These are phyloP conservation scores for Dynastes hyllus DNA, from an alignment of 2,888 invertebrate species.

Conservation along the genomic window DNA sequence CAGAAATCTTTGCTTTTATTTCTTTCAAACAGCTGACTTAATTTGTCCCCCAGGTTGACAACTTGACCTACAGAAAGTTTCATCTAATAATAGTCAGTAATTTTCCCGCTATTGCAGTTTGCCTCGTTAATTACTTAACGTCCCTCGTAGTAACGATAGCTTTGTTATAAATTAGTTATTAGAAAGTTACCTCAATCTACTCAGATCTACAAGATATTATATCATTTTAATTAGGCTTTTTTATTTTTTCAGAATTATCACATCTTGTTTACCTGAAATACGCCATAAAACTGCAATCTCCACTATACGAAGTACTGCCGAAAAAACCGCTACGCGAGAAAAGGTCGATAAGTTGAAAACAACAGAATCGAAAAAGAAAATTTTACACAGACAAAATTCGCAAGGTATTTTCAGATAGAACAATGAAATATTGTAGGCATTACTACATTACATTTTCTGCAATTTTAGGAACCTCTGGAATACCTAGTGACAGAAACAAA, in stretches of 20 bases:
- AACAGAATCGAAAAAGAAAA: constrained; percentile 32
- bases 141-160: no score
- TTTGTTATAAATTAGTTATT: no score
- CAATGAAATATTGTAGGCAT: background rate
- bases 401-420: constrained; percentile 29
- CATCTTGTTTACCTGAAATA: constrained; percentile 68
- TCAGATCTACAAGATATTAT: no score
- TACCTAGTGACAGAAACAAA: constrained; percentile 56
- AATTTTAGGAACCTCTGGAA: constrained; percentile 53
- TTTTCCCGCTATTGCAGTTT: no score
- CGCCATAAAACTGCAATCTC: constrained; percentile 71
- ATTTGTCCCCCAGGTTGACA: no score
- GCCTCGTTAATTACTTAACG: no score
- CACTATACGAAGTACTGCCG: constrained; percentile 70
- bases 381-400: constrained; percentile 30
- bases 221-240: no score
- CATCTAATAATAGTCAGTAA: no score
- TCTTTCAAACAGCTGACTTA: no score
- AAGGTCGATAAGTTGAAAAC: constrained; percentile 19
- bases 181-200: no score
- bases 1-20: no score
- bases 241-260: constrained; percentile 61
- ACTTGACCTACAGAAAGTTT: no score
- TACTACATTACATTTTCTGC: constrained; percentile 12
- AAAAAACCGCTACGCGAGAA: constrained; percentile 62